A percentile compares a stretch with the other conserved stretches of the same genome.
Evolutionary conservation across 2,113 vertebrate genomes (phyloP).

Genomic region (Poeciliopsis turrubarensis): DNA sequence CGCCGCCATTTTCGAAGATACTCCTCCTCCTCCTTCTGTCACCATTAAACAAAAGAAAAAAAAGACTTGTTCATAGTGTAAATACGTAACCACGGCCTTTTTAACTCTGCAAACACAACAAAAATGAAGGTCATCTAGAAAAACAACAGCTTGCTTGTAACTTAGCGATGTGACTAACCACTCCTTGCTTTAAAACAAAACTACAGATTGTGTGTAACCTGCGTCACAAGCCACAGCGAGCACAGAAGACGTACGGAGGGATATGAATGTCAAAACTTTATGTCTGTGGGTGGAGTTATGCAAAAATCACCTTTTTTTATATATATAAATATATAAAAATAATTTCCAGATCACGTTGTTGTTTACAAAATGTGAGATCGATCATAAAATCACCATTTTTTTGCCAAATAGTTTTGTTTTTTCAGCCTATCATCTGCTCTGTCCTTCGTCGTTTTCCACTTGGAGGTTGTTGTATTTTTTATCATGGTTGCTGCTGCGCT

Average conservation of each 20-base stretch:
- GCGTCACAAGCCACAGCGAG: constrained; percentile 55
- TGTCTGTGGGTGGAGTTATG: constrained; percentile 78
- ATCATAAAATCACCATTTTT: constrained; percentile 3
- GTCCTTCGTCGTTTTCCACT: constrained; percentile 8
- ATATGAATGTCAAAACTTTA: constrained; percentile 76
- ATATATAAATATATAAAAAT: background rate
- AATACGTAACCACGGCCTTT: constrained; percentile 92
- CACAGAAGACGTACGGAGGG: constrained; percentile 44
- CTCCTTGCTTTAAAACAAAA: constrained; percentile 76
- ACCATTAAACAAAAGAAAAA: constrained; percentile 19
- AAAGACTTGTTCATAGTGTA: constrained; percentile 92
- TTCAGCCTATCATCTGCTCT: constrained; percentile 7
- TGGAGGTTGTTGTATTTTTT: background rate
- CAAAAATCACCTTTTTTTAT: constrained; percentile 61
- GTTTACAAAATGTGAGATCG: constrained; percentile 63
- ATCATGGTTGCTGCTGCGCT: constrained; percentile 48
- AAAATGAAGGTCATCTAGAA: constrained; percentile 66
- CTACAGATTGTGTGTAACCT: constrained; percentile 60
- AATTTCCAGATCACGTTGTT: constrained; percentile 36
- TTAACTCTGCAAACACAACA: constrained; percentile 84
- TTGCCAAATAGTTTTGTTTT: constrained; percentile 56
- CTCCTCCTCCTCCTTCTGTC: constrained; percentile 61
- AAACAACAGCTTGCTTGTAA: constrained; percentile 83
- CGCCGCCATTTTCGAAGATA: constrained; percentile 80
- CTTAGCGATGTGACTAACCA: constrained; percentile 87